These are phyloP conservation scores for Brachionichthys hirsutus DNA, from an alignment of 2,113 vertebrate species.

Conservation along the genomic window DNA sequence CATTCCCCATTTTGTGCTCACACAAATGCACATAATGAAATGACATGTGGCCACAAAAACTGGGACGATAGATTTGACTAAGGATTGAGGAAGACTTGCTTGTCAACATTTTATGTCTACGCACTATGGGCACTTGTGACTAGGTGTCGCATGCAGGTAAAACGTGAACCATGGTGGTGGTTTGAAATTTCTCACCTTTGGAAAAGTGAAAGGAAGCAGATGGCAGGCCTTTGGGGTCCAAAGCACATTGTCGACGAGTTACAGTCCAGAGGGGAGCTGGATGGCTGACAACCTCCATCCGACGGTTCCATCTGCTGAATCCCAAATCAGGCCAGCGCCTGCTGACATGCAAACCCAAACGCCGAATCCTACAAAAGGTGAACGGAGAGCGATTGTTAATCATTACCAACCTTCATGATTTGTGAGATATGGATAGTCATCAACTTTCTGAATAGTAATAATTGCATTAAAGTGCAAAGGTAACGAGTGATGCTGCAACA, in stretches of 20 bases:
- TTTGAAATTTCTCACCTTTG: conserved; percentile 78
- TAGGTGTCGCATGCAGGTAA: conserved; percentile 28
- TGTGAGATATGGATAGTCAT: too few relatives aligned
- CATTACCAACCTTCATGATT: not conserved
- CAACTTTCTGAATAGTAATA: too few relatives aligned
- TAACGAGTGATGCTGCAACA: conserved; percentile 16
- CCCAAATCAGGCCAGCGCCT: conserved; percentile 75
- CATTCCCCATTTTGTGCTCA: too few relatives aligned
- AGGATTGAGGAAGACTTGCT: too few relatives aligned
- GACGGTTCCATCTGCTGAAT: conserved; percentile 81
- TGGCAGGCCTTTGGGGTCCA: conserved; percentile 79
- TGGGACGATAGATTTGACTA: too few relatives aligned
- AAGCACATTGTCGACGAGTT: conserved; percentile 79
- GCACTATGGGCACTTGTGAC: not conserved
- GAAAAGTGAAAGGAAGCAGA: conserved; percentile 75
- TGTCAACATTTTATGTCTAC: conserved; percentile 13
- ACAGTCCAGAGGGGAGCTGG: conserved; percentile 78
- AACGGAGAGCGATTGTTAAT: conserved; percentile 6
- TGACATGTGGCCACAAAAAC: too few relatives aligned
- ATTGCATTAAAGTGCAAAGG: too few relatives aligned
- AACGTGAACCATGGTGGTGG: conserved; percentile 71
- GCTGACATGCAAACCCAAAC: conserved; percentile 61
- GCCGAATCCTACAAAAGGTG: conserved; percentile 39
- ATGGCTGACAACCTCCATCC: conserved; percentile 79
- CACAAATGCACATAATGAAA: too few relatives aligned